Conservation (phyloP, 53 echinoderm and acorn worm genomes). For the Apostichopus leukothele region DNA sequence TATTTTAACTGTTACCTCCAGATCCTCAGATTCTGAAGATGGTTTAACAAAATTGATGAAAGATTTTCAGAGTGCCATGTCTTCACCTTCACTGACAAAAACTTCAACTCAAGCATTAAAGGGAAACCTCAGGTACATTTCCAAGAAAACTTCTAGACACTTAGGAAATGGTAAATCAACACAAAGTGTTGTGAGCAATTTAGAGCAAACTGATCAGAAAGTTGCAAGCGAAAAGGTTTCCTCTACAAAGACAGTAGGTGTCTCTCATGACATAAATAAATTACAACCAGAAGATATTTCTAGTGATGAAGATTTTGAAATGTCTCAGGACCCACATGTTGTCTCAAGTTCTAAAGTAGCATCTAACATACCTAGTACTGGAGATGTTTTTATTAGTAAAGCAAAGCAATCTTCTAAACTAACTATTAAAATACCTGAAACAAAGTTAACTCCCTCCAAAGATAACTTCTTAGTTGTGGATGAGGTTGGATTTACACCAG, state of each 20-base stretch:
- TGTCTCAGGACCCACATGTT: background rate
- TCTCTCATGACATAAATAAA: background rate
- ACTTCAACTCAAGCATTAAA: background rate
- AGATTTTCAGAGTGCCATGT: conserved; percentile 38
- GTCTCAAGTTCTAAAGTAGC: background rate
- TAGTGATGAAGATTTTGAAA: conserved; percentile 42
- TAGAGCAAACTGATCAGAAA: background rate
- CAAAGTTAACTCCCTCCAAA: background rate
- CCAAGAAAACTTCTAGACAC: conserved; percentile 10
- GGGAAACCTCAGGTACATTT: conserved; percentile 15
- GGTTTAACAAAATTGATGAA: conserved; percentile 44
- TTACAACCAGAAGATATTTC: conserved; percentile 26
- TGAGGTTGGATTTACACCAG: conserved; percentile 13
- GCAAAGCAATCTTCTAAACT: background rate
- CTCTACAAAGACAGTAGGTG: background rate
- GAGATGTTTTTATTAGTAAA: background rate
- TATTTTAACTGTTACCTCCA: background rate
- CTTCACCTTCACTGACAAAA: background rate
- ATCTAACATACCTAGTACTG: background rate
- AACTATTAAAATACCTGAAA: background rate
- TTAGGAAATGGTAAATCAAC: background rate
- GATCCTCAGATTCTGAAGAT: conserved; percentile 36
- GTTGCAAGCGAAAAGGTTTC: background rate
- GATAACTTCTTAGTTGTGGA: conserved; percentile 26
- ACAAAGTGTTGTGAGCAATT: background rate